Conservation (phyloP, 2,888 invertebrate species). For the Heliconius erato region DNA sequence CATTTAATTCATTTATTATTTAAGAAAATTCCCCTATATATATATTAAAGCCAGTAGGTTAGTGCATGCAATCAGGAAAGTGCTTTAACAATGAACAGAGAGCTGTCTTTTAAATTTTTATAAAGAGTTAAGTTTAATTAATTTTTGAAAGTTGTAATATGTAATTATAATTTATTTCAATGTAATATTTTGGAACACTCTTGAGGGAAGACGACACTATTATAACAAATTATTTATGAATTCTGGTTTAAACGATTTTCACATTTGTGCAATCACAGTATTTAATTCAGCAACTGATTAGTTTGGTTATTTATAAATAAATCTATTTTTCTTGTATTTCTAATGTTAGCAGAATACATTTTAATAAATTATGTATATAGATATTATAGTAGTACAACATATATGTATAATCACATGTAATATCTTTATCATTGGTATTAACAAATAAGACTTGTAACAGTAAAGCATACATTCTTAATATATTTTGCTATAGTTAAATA, state of each 20-base stretch:
- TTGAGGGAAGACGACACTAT: constrained; percentile 70
- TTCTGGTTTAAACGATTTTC: constrained; percentile 19
- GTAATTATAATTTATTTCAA: constrained; percentile 46
- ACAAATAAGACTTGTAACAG: constrained; percentile 51
- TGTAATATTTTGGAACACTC: constrained; percentile 61
- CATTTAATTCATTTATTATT: constrained; percentile 55
- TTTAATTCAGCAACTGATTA: constrained; percentile 16
- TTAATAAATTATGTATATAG: constrained; percentile 25
- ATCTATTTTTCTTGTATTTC: constrained; percentile 32
- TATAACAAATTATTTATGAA: constrained; percentile 48
- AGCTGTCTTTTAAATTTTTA: constrained; percentile 64
- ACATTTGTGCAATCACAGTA: constrained; percentile 37
- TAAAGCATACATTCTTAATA: constrained; percentile 23
- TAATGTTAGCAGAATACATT: constrained; percentile 45
- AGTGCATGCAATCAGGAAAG: constrained; percentile 80
- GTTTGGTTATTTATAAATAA: constrained; percentile 35
- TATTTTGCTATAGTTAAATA: constrained; percentile 39
- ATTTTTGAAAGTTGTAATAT: constrained; percentile 21
- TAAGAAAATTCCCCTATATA: constrained; percentile 71
- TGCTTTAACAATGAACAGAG: constrained; percentile 75
- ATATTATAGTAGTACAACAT: not conserved
- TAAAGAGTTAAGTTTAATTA: constrained; percentile 32
- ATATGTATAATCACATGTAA: constrained; percentile 32
- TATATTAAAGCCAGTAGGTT: constrained; percentile 76
- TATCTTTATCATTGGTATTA: constrained; percentile 46